These are phyloP conservation scores for Cyaniris semiargus DNA, from an alignment of 2,888 invertebrate species.

Conservation along the genomic window DNA sequence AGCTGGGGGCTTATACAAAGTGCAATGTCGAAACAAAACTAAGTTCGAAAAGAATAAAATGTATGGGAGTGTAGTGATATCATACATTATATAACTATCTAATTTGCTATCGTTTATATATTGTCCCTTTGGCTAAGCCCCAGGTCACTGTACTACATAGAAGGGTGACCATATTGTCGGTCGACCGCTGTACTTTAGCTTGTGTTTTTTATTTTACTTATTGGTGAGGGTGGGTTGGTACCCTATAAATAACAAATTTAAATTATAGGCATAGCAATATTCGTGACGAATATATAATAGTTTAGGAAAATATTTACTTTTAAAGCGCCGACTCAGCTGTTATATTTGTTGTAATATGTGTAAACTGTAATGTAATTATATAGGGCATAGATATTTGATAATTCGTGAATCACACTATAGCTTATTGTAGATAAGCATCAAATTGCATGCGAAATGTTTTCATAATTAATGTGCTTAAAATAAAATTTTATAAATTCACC, in stretches of 20 bases:
- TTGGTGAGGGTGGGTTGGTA: constrained; percentile 61
- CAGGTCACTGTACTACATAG: not conserved
- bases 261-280: constrained; percentile 53
- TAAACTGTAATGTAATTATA: constrained; percentile 46
- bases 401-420: constrained; percentile 46
- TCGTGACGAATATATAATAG: constrained; percentile 39
- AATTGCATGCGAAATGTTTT: constrained; percentile 71
- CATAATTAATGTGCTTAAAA: constrained; percentile 70
- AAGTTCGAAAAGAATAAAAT: not conserved
- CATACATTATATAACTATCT: not conserved
- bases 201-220: constrained; percentile 35
- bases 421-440: constrained; percentile 56
- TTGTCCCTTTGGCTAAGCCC: not conserved
- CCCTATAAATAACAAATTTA: constrained; percentile 32
- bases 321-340: constrained; percentile 36
- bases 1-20: not conserved
- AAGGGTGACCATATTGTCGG: not conserved
- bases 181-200: not conserved
- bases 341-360: constrained; percentile 54
- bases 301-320: constrained; percentile 42
- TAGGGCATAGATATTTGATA: constrained; percentile 38
- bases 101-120: not conserved
- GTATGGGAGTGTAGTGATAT: not conserved
- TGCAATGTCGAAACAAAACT: not conserved
- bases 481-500: constrained; percentile 61